Conservation (phyloP, 2,113 vertebrate genomes). For the Eupsittula cactorum region DNA sequence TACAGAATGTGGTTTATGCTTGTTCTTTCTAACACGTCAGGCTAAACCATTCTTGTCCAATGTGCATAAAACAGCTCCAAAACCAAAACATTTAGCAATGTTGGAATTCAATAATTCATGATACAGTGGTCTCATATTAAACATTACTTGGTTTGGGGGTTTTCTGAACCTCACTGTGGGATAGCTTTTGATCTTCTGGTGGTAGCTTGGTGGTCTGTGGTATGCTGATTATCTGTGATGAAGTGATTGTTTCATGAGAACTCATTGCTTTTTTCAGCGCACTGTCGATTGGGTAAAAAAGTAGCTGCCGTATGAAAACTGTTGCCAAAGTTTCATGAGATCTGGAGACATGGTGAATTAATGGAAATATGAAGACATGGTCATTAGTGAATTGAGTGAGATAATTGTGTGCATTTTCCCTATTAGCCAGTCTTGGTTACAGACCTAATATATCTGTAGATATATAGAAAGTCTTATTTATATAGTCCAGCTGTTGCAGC, state of each 20-base stretch:
- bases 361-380: neutral
- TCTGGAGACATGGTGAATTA: neutral
- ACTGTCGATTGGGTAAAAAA: neutral
- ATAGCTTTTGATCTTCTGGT: neutral
- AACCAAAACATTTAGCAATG: neutral
- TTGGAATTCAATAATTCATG: neutral
- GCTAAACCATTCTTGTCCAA: neutral
- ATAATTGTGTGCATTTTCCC: neutral
- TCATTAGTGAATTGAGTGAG: neutral
- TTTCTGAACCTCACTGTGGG: neutral
- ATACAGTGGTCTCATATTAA: neutral
- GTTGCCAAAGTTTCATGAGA: neutral
- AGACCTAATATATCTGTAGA: neutral
- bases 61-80: neutral
- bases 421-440: neutral
- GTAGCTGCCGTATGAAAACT: neutral
- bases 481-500: neutral
- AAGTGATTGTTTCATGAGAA: neutral
- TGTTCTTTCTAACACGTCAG: neutral
- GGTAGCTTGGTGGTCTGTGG: neutral
- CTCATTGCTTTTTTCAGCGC: neutral
- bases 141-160: neutral
- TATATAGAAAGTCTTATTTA: neutral
- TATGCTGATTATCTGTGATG: neutral
- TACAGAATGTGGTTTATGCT: neutral